Evolutionary conservation across 2,888 invertebrate genomes (phyloP).

Genomic region (Nephrotoma flavescens): DNA sequence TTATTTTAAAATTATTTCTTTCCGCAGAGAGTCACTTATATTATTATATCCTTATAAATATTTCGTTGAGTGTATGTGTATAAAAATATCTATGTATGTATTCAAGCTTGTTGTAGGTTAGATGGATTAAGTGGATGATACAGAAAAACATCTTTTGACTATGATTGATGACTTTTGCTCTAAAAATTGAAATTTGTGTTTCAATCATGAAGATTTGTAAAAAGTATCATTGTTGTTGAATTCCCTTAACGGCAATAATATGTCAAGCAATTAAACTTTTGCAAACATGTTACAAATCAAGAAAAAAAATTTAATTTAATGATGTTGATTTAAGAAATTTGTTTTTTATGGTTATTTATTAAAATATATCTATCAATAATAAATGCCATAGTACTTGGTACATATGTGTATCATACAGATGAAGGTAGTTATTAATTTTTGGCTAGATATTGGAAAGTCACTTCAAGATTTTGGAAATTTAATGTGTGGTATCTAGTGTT

Average conservation of each 20-base stretch:
- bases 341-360: background rate
- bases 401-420: too few species aligned
- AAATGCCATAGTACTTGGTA: too few species aligned
- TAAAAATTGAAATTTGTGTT: background rate
- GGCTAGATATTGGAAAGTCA: too few species aligned
- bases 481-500: too few species aligned
- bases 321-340: background rate
- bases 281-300: background rate
- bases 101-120: background rate
- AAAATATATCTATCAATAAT: too few species aligned
- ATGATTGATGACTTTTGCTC: background rate
- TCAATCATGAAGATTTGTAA: background rate
- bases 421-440: too few species aligned
- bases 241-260: background rate
- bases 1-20: too few species aligned
- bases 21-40: too few species aligned
- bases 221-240: background rate
- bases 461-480: too few species aligned
- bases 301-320: background rate
- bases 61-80: background rate
- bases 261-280: background rate
- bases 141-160: background rate
- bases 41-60: too few species aligned
- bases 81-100: background rate
- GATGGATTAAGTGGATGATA: background rate